Base-by-base conservation (phyloP, 2,113 vertebrate genomes). In the Calyptommatus sinebrachiatus region DNA sequence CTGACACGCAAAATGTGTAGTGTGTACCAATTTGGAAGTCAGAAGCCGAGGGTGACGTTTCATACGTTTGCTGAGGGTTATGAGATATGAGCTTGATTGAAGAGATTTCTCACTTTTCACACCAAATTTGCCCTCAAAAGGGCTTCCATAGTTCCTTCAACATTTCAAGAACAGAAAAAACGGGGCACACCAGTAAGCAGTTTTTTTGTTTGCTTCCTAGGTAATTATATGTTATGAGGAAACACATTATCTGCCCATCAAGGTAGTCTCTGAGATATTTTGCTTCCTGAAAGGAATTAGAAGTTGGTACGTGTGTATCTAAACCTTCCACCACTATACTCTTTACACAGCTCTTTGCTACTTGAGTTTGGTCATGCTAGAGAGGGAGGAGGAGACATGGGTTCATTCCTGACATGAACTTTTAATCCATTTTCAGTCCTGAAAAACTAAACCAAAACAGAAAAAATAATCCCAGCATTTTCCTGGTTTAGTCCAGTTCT, bases 41-140 rank as follows among this genome's bases (percentile, higher is more conserved):
- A 70, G 48, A 80, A 88, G 61, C 57, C 84, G 61, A 45, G 8
- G 0, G 35, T 81, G 84, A 53, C 71, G 46, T 77, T 65, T 53
- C 18, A 18, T 61, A 35, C 29, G 67, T 60, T 5, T n/a, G 26
- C 35, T 29, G 14, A 20, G 26, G 35, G 35, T 69, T 48, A 62
- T 24, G 62, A 41, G 61, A 61, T 21, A 62, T 31, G 21, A 29
- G 35, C 10, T 67, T 9, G 2, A n/a, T 61, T 11, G 10, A 7
- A 31, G 67, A 57, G 10, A 11, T n/a, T 68, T 74, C 31, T 35
- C 24, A 62, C 65, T 74, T 78, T 78, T 62, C 21, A 26, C 12
- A 9, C 21, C 9, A 22, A 46, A 11, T 20, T 78, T 35, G n/a
- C 28, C 24, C 22, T 8, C 41, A 63, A 22, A 71, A 26, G 26